These are phyloP conservation scores for Seira musarum DNA, from an alignment of 2,888 invertebrate species.

Conservation along the genomic window DNA sequence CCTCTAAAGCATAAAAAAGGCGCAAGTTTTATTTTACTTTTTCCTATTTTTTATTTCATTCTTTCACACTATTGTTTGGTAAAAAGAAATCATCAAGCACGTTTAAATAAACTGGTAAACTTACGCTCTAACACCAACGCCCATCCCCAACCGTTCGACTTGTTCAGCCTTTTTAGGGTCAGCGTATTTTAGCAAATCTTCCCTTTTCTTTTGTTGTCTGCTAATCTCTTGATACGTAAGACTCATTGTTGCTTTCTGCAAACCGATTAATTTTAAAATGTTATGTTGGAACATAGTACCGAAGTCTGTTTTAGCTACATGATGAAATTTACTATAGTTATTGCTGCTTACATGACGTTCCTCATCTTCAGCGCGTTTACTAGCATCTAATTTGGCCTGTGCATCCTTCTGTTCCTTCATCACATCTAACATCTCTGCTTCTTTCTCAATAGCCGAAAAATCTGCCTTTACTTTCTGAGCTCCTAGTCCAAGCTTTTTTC, in stretches of 20 bases:
- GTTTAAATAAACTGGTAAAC: no score
- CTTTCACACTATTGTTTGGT: no score
- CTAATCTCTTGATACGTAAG: conserved; percentile 85
- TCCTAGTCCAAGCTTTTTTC: conserved; percentile 90
- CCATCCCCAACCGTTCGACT: conserved; percentile 95
- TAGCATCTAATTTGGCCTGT: conserved; percentile 62
- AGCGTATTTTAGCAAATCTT: conserved; percentile 80
- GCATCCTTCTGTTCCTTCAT: conserved; percentile 74
- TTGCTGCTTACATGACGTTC: conserved; percentile 75
- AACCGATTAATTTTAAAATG: conserved; percentile 31
- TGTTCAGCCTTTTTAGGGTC: conserved; percentile 91
- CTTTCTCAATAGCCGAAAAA: conserved; percentile 94
- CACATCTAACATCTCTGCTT: conserved; percentile 89
- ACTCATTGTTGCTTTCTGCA: conserved; percentile 73
- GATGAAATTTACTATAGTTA: no score
- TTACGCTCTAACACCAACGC: conserved; percentile 78
- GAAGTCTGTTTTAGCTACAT: background rate
- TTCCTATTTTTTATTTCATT: no score
- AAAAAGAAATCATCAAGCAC: no score
- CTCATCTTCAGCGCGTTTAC: conserved; percentile 77
- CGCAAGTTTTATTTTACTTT: background rate
- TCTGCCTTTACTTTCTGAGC: conserved; percentile 96
- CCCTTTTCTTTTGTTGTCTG: conserved; percentile 78
- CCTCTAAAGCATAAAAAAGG: conserved; percentile 73
- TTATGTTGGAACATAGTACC: background rate